phyloP scores from a whole-genome alignment of 2,888 invertebrate species.

The Drosophila atripex region DNA sequence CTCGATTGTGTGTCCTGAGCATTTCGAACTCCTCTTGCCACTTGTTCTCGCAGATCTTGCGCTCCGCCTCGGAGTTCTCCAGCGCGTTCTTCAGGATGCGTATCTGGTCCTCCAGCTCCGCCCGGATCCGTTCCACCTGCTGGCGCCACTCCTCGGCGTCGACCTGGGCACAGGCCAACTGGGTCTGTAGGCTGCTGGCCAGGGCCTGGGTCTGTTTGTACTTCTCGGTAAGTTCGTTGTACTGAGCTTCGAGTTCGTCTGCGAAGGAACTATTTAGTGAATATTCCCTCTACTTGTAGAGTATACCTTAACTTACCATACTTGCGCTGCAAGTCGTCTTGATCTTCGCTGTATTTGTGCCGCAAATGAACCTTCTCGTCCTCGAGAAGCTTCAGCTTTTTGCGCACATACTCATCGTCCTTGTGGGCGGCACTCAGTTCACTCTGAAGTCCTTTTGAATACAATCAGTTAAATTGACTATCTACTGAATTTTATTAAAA shows the following conservation, averaged over 20 bases:
- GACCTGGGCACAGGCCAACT: constrained; percentile 80
- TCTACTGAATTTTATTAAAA: no score
- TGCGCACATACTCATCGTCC: constrained; percentile 83
- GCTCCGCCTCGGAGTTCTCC: constrained; percentile 86
- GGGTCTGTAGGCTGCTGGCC: constrained; percentile 80
- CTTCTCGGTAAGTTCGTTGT: constrained; percentile 84
- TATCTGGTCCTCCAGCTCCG: constrained; percentile 85
- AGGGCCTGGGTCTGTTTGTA: constrained; percentile 85
- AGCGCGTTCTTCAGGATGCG: constrained; percentile 85
- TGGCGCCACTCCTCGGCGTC: constrained; percentile 78
- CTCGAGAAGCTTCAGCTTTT: constrained; percentile 82
- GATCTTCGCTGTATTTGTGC: constrained; percentile 81
- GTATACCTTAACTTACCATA: constrained; percentile 70
- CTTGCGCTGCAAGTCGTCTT: constrained; percentile 82
- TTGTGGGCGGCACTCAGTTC: constrained; percentile 82
- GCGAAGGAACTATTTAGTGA: background rate
- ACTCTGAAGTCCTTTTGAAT: constrained; percentile 81
- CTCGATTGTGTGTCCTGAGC: constrained; percentile 86
- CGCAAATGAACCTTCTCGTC: constrained; percentile 81
- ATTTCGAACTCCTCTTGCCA: constrained; percentile 88
- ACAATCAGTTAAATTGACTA: background rate
- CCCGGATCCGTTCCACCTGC: constrained; percentile 84
- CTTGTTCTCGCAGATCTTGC: constrained; percentile 85
- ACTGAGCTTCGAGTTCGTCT: constrained; percentile 84
- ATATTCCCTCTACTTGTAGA: background rate